These are phyloP conservation scores for Sandelia bainsii DNA, from an alignment of 2,797 vertebrate genomes.

Conservation along the genomic window DNA sequence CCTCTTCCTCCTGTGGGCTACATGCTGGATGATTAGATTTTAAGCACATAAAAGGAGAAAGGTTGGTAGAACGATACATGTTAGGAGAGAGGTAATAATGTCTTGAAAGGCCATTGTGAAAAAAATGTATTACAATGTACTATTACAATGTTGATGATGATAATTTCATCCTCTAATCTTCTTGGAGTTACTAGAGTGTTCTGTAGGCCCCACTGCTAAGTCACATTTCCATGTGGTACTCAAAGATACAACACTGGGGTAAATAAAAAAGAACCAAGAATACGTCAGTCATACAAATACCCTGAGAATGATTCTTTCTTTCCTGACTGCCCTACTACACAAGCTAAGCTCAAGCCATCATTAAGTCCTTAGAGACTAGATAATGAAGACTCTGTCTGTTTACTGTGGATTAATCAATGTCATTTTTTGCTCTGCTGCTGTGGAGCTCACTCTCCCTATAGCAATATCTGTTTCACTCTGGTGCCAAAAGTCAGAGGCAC, in stretches of 20 bases:
- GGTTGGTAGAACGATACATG: too few relatives aligned
- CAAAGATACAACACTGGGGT: slow-evolving; percentile 3
- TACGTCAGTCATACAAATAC: slow-evolving; percentile 23
- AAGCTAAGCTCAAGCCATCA: slow-evolving; percentile 34
- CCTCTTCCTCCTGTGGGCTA: too few relatives aligned
- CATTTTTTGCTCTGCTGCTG: slow-evolving; percentile 28
- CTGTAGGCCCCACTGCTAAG: background rate
- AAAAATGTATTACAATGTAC: too few relatives aligned
- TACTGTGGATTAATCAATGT: slow-evolving; percentile 59
- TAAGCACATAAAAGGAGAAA: too few relatives aligned
- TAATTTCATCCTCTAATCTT: slow-evolving; percentile 6
- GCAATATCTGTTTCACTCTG: slow-evolving; percentile 24
- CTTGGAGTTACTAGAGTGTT: too few relatives aligned
- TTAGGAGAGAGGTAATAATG: too few relatives aligned
- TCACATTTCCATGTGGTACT: slow-evolving; percentile 3
- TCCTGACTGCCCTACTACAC: slow-evolving; percentile 31
- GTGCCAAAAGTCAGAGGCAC: slow-evolving; percentile 19
- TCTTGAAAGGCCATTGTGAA: too few relatives aligned
- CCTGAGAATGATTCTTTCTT: slow-evolving; percentile 38
- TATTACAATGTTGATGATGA: too few relatives aligned
- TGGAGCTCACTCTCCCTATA: background rate
- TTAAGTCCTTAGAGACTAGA: slow-evolving; percentile 42
- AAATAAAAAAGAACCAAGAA: slow-evolving; percentile 11
- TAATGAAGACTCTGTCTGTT: slow-evolving; percentile 48
- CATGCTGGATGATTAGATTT: too few relatives aligned